Evolutionary conservation across 2,888 invertebrate genomes (phyloP), one percentile per base, ranked within the genome.

Genomic region (Drosophila differens): DNA sequence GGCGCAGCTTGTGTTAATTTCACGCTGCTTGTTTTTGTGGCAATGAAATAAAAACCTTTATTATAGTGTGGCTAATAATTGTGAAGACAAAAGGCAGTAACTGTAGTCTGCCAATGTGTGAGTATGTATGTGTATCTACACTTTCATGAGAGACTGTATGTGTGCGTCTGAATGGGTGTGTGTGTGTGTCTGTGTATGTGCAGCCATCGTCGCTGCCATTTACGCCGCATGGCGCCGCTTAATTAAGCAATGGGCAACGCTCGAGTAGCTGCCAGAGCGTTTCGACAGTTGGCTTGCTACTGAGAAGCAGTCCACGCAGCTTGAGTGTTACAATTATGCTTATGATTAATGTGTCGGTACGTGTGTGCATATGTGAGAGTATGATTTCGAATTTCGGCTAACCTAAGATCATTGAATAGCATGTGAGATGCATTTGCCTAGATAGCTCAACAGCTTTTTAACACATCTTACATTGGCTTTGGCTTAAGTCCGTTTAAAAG

Each of bases 21-120:
- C 69, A 74, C 55, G 82, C 74, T 75, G 65, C 68, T 67, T 77
- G 69, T 71, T 71, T 76, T 75, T 75, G 77, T 66, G 71, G 74
- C 77, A 73, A 73, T 82, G 77, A 80, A 82, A 80, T 82, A 80
- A 84, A 83, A 83, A 70, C 74, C 71, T 70, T 79, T 72, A 82
- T 82, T 84, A 74, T 73, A 75, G 73, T 72, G 68, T 53, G 70
- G 73, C 82, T 80, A 82, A 82, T 80, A 82, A 82, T 71, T 77
- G 69, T 74, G 59, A 65, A 70, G 82, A 74, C 76, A 73, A 69
- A 70, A 70, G 68, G 59, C 68, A 53, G 47, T 67, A 59, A 64
- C 54, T 64, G 51, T 47, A 28, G 19, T 14, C 51, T 51, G 57
- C n/a, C 37, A 28, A 22, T 37, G 37, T 41, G 25, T 62, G 44